A percentile compares a stretch with the other conserved stretches of the same genome.
phyloP scores from a whole-genome alignment of 2,888 invertebrate genomes.

The Seira musarum region DNA sequence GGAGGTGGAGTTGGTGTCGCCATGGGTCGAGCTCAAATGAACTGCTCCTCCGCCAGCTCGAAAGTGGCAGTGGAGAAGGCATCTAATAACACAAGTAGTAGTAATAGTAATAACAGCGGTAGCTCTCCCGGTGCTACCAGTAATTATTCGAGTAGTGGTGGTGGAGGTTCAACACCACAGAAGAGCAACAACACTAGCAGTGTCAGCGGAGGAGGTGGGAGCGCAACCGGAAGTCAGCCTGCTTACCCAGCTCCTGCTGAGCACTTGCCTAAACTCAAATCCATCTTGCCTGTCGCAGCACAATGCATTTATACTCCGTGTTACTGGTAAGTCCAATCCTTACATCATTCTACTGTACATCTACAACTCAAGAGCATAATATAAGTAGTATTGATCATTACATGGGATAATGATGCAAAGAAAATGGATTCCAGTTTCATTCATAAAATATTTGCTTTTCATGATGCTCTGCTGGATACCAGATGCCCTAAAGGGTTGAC shows the following conservation, averaged over 20 bases:
- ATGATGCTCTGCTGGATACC: too few species aligned
- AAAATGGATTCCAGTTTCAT: too few species aligned
- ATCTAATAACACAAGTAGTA: background rate
- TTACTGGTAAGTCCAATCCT: conserved; percentile 69
- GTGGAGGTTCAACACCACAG: conserved; percentile 35
- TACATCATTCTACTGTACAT: too few species aligned
- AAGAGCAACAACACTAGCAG: conserved; percentile 44
- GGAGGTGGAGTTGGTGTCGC: conserved; percentile 43
- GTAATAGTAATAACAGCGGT: conserved; percentile 47
- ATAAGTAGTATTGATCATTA: too few species aligned
- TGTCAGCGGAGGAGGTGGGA: conserved; percentile 53
- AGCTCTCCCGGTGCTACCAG: conserved; percentile 40
- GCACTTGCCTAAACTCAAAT: conserved; percentile 67
- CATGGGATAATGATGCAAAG: too few species aligned
- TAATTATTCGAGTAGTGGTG: conserved; percentile 56
- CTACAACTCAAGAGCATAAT: too few species aligned
- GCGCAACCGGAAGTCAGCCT: conserved; percentile 64
- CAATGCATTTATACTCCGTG: conserved; percentile 70
- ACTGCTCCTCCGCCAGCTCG: conserved; percentile 20
- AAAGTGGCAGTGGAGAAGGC: conserved; percentile 37
- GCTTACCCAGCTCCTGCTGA: conserved; percentile 56
- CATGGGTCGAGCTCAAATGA: conserved; percentile 55
- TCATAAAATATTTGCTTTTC: too few species aligned
- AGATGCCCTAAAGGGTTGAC: too few species aligned
- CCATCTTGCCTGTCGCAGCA: conserved; percentile 68